Percentiles rank a stretch among this genome's conserved stretches.
These are phyloP conservation scores for Choreutis nemorana DNA, from an alignment of 2,888 invertebrate genomes.

Conservation along the genomic window DNA sequence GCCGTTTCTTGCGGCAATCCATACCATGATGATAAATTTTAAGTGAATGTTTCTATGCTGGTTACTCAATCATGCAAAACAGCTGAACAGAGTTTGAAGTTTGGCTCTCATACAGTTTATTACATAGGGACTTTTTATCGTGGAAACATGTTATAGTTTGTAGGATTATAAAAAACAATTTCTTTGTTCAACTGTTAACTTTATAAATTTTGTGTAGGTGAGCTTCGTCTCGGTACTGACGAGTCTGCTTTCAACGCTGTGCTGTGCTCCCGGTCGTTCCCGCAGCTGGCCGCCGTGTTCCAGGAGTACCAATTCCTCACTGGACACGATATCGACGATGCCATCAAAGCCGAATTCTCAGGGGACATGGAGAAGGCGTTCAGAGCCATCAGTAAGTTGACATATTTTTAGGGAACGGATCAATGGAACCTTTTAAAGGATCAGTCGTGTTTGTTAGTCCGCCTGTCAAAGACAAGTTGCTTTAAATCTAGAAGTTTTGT, in stretches of 20 bases:
- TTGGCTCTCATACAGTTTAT: too few species aligned
- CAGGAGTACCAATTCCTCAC: conserved; percentile 78
- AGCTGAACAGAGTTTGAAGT: too few species aligned
- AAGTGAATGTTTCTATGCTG: too few species aligned
- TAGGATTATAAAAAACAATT: too few species aligned
- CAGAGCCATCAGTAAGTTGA: conserved; percentile 71
- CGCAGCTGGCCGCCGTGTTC: conserved; percentile 63
- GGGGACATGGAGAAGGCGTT: conserved; percentile 83
- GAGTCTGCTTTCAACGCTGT: conserved; percentile 87
- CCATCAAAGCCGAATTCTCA: conserved; percentile 84
- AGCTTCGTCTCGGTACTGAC: conserved; percentile 77
- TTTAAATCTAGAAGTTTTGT: neutral
- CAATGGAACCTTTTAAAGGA: conserved; percentile 18
- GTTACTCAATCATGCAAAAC: too few species aligned
- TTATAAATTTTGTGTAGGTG: too few species aligned
- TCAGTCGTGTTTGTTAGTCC: conserved; percentile 14
- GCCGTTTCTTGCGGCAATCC: too few species aligned
- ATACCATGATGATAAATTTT: too few species aligned
- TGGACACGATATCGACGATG: conserved; percentile 81
- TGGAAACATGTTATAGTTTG: too few species aligned
- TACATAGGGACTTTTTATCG: too few species aligned
- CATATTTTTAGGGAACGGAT: neutral
- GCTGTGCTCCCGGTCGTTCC: conserved; percentile 75
- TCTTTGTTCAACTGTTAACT: too few species aligned
- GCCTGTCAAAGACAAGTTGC: neutral